Conservation (phyloP, 2,113 vertebrate species). For the Xenopus laevis region DNA sequence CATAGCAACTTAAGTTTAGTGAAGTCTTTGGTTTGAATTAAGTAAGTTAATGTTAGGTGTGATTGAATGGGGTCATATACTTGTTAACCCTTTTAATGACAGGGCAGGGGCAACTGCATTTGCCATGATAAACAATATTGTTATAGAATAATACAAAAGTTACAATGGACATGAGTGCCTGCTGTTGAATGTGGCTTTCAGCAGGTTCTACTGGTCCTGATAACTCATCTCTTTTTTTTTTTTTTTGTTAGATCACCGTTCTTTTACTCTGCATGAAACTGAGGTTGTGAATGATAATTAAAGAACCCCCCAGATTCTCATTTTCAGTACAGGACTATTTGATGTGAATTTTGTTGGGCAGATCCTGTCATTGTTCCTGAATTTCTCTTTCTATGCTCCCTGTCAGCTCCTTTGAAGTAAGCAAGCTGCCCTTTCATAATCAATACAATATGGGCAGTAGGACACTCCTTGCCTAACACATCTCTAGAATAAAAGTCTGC, state of each 20-base stretch:
- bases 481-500: constrained; percentile 59
- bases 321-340: constrained; percentile 81
- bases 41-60: not conserved
- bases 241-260: constrained; percentile 51
- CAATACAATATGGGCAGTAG: constrained; percentile 68
- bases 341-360: constrained; percentile 82
- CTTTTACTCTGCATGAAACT: constrained; percentile 75
- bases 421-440: constrained; percentile 79
- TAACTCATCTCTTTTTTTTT: constrained; percentile 69
- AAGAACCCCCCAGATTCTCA: constrained; percentile 86
- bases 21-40: too few relatives aligned
- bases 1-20: too few relatives aligned
- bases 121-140: not conserved
- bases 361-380: constrained; percentile 66
- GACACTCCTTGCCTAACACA: constrained; percentile 65
- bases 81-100: not conserved
- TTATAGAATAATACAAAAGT: constrained; percentile 14
- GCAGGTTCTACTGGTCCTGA: constrained; percentile 77
- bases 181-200: constrained; percentile 15
- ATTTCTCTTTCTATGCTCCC: constrained; percentile 76
- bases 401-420: constrained; percentile 78
- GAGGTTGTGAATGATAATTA: constrained; percentile 93
- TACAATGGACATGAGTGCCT: not conserved
- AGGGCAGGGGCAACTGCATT: not conserved
- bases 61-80: not conserved